phyloP scores from a whole-genome alignment of 2,888 invertebrate species.

The Nasonovia ribisnigri region DNA sequence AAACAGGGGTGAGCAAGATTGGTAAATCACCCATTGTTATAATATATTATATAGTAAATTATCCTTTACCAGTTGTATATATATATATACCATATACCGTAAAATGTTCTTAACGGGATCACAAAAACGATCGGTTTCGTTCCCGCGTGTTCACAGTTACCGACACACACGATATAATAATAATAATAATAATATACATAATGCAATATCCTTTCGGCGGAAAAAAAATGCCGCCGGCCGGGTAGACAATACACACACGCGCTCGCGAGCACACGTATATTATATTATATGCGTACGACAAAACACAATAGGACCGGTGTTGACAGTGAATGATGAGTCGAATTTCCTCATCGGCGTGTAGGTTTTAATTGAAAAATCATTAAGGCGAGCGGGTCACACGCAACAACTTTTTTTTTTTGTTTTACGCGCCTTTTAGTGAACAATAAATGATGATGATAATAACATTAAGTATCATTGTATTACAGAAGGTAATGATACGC shows the following conservation, averaged over 20 bases:
- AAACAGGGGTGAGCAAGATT: background rate
- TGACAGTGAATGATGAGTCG: conserved; percentile 63
- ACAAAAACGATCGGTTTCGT: background rate
- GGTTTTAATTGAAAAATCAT: conserved; percentile 63
- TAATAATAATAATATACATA: background rate
- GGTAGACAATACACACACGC: conserved; percentile 5
- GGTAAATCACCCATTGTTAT: background rate
- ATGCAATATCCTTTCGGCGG: conserved; percentile 12
- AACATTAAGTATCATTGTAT: background rate
- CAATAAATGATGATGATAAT: too few species aligned
- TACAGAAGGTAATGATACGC: background rate
- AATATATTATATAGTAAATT: background rate
- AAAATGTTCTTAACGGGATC: background rate
- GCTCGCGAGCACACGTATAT: background rate
- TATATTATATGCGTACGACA: background rate
- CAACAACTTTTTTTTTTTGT: conserved; percentile 33
- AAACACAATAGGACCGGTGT: conserved; percentile 35
- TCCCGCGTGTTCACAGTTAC: background rate
- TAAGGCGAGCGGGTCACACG: conserved; percentile 44
- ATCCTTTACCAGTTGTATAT: background rate
- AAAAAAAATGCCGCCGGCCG: background rate
- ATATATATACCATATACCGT: background rate
- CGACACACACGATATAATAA: background rate
- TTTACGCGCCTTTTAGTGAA: background rate
- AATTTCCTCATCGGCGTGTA: conserved; percentile 46